These are phyloP conservation scores for Raja brachyura DNA, from an alignment of 2,113 vertebrate species.

Conservation along the genomic window DNA sequence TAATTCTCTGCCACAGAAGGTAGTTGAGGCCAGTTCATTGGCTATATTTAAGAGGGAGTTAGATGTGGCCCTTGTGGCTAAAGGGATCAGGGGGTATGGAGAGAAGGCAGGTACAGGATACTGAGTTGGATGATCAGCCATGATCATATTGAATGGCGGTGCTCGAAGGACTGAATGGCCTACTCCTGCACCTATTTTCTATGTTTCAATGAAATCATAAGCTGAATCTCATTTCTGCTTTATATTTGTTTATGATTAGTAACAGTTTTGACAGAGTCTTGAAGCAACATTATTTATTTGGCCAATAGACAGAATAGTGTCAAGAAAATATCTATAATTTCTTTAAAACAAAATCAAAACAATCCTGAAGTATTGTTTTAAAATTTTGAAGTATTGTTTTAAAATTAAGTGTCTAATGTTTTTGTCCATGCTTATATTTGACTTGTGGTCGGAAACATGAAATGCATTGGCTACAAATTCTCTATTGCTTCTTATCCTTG, in stretches of 20 bases:
- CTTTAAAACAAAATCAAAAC: neutral
- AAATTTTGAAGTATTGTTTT: neutral
- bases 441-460: neutral
- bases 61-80: too few species aligned
- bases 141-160: too few species aligned
- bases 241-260: neutral
- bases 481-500: neutral
- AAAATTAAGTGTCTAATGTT: slow-evolving; percentile 17
- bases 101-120: too few species aligned
- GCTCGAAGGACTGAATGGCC: too few species aligned
- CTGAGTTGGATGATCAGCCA: too few species aligned
- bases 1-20: too few species aligned
- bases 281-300: neutral
- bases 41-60: too few species aligned
- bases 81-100: too few species aligned
- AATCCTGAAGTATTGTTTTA: neutral
- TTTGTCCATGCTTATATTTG: neutral
- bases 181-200: too few species aligned
- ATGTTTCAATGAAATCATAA: too few species aligned
- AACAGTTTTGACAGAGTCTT: neutral
- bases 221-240: neutral
- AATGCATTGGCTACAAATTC: neutral
- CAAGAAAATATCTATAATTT: neutral
- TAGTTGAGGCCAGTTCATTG: too few species aligned
- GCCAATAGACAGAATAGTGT: neutral